phyloP scores from a whole-genome alignment of 2,113 vertebrate species.

The Phaethornis superciliosus region DNA sequence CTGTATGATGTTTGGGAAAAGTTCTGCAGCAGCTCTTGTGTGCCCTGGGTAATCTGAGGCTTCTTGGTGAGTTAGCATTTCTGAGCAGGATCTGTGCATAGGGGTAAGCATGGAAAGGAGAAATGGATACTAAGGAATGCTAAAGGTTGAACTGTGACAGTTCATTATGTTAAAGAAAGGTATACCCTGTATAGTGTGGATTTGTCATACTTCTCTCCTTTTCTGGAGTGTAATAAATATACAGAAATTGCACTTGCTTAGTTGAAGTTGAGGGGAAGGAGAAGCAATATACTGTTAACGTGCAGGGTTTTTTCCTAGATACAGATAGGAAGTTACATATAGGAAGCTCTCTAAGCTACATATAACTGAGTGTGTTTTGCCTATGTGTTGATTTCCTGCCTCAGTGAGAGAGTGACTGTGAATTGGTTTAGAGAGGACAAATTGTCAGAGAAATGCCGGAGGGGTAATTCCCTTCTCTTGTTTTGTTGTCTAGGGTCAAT shows the following conservation, averaged over 20 bases:
- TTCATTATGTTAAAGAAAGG: background rate
- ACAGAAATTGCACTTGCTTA: background rate
- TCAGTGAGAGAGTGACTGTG: background rate
- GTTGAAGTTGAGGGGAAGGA: background rate
- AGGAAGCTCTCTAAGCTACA: background rate
- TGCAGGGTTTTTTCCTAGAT: background rate
- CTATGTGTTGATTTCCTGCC: background rate
- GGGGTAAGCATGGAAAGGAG: background rate
- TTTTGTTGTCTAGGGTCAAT: background rate
- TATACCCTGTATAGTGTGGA: background rate
- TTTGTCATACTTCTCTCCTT: background rate
- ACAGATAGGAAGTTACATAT: background rate
- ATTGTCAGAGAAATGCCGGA: background rate
- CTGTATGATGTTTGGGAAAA: background rate
- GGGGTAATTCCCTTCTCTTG: background rate
- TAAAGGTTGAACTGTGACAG: background rate
- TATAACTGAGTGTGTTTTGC: background rate
- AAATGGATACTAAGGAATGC: background rate
- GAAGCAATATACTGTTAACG: background rate
- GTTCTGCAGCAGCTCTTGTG: background rate
- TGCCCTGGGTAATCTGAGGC: background rate
- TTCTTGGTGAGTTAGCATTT: background rate
- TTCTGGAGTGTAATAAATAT: background rate
- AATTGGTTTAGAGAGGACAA: background rate
- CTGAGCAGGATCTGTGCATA: background rate